Base-by-base conservation (phyloP, 2,797 vertebrate genomes). In the Protonibea diacanthus region DNA sequence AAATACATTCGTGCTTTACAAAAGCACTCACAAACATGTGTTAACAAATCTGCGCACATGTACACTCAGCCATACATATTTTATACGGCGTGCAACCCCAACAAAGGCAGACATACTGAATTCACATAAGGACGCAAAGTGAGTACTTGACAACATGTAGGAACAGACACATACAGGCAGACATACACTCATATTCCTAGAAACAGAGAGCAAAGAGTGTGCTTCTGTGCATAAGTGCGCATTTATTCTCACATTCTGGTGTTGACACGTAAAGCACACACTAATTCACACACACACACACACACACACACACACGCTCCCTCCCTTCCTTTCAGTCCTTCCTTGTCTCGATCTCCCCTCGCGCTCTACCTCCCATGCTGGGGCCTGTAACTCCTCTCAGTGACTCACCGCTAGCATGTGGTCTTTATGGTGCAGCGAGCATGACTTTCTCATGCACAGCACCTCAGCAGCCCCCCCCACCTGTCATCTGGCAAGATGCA, bases 361-460 rank as follows among this genome's bases (percentile, higher is more conserved):
- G 0, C 27, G 0, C 13, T 45, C 52, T 13, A 49, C 18, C 67
- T 68, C 5, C 38, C 58, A 21, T 81, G 73, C 77, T 69, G 71
- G 3, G n/a, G 33, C 66, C 40, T 64, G 52, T 44, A 81, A 17
- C 44, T 83, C 82, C 42, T 64, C 1, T 29, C 63, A 2, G 62
- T 84, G 86, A 91, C 75, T 87, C 88, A 76, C 64, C 53, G 74
- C 73, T 62, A 64, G 75, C 85, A 80, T 85, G 84, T 62, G 78
- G 72, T 85, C 74, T 81, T 83, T 66, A 68, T 71, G 77, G 29
- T 61, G 76, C 70, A 75, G 73, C 25, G 1, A 76, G 65, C 78
- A 27, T 53, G 76, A 64, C 69, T 86, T 51, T 59, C 73, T 86
- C 76, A 65, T 42, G 17, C 38, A 71, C 61, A 38, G 45, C 80